Percentiles rank a stretch among this genome's conserved stretches.
Conservation (phyloP, 2,113 vertebrate species). For the Leptocoma aspasia region DNA sequence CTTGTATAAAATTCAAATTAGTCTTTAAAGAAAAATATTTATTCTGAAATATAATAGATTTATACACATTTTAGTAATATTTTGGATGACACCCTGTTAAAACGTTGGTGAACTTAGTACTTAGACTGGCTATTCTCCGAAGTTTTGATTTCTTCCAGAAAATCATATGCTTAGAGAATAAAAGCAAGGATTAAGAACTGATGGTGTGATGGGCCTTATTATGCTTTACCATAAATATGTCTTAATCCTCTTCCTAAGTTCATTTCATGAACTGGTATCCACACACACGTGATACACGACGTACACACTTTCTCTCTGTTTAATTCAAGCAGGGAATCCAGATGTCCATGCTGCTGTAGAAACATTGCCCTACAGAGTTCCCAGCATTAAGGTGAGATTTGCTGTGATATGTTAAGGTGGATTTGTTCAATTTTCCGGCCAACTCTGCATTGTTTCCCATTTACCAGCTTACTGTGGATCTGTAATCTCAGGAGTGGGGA, state of each 20-base stretch:
- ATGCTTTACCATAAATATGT: background rate
- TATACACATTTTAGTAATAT: background rate
- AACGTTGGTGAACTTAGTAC: background rate
- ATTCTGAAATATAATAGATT: background rate
- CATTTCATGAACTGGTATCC: background rate
- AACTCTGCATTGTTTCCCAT: background rate
- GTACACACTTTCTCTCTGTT: background rate
- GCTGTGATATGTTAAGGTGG: background rate
- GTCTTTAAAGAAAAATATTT: background rate
- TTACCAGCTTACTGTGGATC: background rate
- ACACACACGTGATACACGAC: background rate
- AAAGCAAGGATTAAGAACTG: background rate
- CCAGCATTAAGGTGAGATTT: background rate
- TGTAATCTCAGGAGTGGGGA: slow-evolving; percentile 6
- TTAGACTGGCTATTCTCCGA: background rate
- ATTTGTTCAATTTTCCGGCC: slow-evolving; percentile 9
- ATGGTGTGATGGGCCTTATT: background rate
- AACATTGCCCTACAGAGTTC: background rate
- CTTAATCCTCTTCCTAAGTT: background rate
- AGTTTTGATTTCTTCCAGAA: background rate
- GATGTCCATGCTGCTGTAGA: background rate
- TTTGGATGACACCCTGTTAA: background rate
- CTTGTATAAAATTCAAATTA: background rate
- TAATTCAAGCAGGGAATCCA: background rate
- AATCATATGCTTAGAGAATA: background rate